A percentile compares a stretch with the other conserved stretches of the same genome.
Evolutionary conservation across 2,113 vertebrate genomes (phyloP).

Genomic region (Mirza zaza): DNA sequence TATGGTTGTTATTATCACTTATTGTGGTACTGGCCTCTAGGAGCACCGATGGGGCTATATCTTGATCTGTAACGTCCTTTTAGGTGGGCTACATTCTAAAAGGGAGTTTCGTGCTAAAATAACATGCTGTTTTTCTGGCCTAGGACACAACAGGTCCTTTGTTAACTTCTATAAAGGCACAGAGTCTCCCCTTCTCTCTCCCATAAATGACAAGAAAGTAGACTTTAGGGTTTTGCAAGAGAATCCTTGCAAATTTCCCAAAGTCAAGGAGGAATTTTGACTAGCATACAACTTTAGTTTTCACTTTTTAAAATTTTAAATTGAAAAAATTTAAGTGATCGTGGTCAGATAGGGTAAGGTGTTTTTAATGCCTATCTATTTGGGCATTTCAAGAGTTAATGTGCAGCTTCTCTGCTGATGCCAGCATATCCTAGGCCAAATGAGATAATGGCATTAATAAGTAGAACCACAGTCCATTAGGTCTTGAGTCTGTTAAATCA

Average conservation of each 20-base stretch:
- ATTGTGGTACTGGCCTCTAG: background rate
- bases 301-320: background rate
- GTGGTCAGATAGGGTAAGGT: background rate
- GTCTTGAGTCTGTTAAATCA: conserved; percentile 8
- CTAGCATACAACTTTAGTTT: background rate
- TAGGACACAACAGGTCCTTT: background rate
- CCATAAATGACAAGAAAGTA: background rate
- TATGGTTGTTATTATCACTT: background rate
- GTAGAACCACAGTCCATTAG: conserved; percentile 30
- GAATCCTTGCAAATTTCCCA: conserved; percentile 15
- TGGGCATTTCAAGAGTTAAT: conserved; percentile 12
- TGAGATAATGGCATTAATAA: conserved; percentile 40
- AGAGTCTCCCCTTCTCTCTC: background rate
- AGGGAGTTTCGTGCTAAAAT: background rate
- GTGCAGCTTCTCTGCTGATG: conserved; percentile 8
- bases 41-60: background rate
- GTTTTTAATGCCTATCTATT: background rate
- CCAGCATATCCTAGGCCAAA: background rate
- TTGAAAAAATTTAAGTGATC: background rate
- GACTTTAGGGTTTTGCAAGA: background rate
- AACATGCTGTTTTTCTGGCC: background rate
- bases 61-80: background rate
- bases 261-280: background rate
- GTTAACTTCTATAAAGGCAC: conserved; percentile 42
- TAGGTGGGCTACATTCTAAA: conserved; percentile 13